A percentile compares a stretch with the other conserved stretches of the same genome.
phyloP scores from a whole-genome alignment of 2,113 vertebrate species.

The Guaruba guarouba region DNA sequence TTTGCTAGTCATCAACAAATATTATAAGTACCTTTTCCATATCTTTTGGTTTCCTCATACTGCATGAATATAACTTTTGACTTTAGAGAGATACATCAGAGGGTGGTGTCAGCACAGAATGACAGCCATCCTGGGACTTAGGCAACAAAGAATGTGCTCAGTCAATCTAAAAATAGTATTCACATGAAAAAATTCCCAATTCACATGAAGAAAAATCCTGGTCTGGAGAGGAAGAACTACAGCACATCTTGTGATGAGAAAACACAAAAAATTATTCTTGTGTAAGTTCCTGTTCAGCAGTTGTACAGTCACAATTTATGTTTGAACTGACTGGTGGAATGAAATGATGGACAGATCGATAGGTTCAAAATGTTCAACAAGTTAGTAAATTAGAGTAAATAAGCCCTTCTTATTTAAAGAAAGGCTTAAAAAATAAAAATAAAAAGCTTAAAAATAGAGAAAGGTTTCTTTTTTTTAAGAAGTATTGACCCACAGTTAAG shows the following conservation, averaged over 20 bases:
- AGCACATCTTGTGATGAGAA: not conserved
- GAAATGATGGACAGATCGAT: not conserved
- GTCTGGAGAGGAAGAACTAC: not conserved
- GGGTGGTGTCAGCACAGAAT: not conserved
- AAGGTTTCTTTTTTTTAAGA: not conserved
- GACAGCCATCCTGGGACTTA: not conserved
- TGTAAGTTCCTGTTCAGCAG: not conserved
- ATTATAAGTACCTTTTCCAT: not conserved
- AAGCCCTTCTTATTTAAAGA: not conserved
- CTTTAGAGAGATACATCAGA: not conserved
- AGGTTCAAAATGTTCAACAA: conserved; percentile 5
- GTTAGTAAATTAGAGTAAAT: conserved; percentile 4
- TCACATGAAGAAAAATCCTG: not conserved
- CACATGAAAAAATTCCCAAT: not conserved
- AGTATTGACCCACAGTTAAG: not conserved
- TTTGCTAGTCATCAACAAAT: not conserved
- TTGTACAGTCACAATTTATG: not conserved
- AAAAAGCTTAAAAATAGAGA: not conserved
- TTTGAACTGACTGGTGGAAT: not conserved
- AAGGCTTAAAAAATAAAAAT: not conserved
- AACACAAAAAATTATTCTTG: not conserved
- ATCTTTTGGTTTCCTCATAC: not conserved
- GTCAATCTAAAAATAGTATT: not conserved
- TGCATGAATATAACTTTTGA: not conserved
- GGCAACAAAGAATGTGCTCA: not conserved